Conservation (phyloP, 1,140 invertebrate species). For the Harpegnathos saltator region DNA sequence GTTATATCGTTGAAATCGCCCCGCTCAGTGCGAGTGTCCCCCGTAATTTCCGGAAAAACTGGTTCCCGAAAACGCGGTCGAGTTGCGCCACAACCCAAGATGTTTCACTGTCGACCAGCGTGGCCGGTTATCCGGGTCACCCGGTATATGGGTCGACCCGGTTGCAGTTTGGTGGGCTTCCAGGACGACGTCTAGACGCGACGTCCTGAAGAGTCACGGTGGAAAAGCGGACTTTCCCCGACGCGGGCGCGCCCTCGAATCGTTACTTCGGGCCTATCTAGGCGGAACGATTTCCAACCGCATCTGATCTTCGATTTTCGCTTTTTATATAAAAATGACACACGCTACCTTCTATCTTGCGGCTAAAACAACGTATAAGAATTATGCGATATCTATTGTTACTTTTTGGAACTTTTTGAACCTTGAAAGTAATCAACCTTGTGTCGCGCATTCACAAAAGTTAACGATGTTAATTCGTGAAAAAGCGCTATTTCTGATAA, state of each 20-base stretch:
- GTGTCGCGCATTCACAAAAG: background rate
- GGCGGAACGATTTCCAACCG: background rate
- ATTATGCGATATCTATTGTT: background rate
- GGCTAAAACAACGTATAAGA: background rate
- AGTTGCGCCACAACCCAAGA: background rate
- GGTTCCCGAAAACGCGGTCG: slow-evolving; percentile 1
- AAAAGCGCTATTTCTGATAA: background rate
- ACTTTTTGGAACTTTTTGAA: background rate
- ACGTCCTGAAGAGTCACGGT: slow-evolving; percentile 28
- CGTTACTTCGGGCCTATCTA: background rate
- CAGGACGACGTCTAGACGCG: slow-evolving; percentile 71
- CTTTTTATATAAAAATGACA: background rate
- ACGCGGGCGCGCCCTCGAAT: slow-evolving; percentile 9
- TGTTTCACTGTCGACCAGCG: background rate
- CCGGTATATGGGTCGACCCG: slow-evolving; percentile 61
- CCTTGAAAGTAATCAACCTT: background rate
- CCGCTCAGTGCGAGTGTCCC: background rate
- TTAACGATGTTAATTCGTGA: background rate
- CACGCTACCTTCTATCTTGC: background rate
- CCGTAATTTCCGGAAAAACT: slow-evolving; percentile 23
- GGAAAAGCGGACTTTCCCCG: slow-evolving; percentile 16
- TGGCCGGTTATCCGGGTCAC: slow-evolving; percentile 66
- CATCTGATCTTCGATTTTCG: background rate
- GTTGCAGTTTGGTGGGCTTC: slow-evolving; percentile 67
- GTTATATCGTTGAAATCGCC: slow-evolving; percentile 2